Evolutionary conservation across 2,888 invertebrate species (phyloP).

Genomic region (Leucoptera coffeella): DNA sequence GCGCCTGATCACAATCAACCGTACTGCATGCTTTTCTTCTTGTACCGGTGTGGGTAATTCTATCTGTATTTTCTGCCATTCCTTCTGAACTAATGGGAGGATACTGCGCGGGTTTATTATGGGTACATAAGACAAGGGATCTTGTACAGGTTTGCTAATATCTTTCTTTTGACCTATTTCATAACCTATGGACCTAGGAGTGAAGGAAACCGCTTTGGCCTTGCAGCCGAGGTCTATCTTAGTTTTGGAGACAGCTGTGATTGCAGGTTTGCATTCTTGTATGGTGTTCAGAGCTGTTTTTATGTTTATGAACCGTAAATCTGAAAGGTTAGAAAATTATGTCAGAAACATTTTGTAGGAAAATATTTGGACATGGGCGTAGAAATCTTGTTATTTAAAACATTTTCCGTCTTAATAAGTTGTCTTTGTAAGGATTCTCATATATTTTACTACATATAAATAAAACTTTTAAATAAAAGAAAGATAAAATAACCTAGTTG

Average conservation of each 20-base stretch:
- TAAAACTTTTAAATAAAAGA: no score
- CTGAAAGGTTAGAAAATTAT: slow-evolving; percentile 13
- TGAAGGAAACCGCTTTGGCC: slow-evolving; percentile 15
- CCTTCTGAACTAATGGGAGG: slow-evolving; percentile 27
- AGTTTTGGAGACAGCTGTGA: slow-evolving; percentile 8
- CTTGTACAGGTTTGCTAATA: slow-evolving; percentile 17
- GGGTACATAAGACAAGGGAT: slow-evolving; percentile 30
- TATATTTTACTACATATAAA: no score
- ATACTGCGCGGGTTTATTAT: slow-evolving; percentile 38
- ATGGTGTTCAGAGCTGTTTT: slow-evolving; percentile 21
- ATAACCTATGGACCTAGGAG: slow-evolving; percentile 24
- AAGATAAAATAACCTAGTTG: no score
- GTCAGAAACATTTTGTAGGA: no score
- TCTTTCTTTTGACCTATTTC: slow-evolving; percentile 21
- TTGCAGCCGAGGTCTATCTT: slow-evolving; percentile 12
- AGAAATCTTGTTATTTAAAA: background rate
- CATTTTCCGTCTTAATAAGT: no score
- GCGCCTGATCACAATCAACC: slow-evolving; percentile 69
- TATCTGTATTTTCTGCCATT: slow-evolving; percentile 35
- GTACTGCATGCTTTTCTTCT: slow-evolving; percentile 63
- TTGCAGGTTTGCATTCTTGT: slow-evolving; percentile 18
- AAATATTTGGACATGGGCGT: slow-evolving; percentile 4
- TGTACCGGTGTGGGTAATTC: slow-evolving; percentile 32
- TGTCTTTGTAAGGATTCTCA: no score
- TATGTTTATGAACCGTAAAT: slow-evolving; percentile 27